A percentile compares a stretch with the other conserved stretches of the same genome.
These are phyloP conservation scores for Piprites chloris DNA, from an alignment of 2,113 vertebrate genomes.

Conservation along the genomic window DNA sequence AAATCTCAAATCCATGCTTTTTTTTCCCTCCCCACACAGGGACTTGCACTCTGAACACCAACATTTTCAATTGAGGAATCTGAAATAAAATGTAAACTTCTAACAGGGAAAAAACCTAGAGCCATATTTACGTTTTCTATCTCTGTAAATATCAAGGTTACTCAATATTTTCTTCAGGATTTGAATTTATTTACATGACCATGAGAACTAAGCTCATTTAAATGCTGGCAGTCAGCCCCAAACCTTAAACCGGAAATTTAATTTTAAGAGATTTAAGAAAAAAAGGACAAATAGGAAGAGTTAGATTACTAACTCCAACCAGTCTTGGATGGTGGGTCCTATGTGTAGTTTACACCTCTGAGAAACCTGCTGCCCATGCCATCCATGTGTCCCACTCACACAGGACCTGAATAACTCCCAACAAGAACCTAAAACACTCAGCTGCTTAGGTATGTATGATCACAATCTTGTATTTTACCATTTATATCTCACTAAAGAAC, in stretches of 20 bases:
- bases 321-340: not conserved
- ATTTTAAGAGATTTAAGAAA: not conserved
- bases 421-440: not conserved
- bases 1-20: not conserved
- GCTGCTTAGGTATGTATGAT: not conserved
- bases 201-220: not conserved
- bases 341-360: not conserved
- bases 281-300: not conserved
- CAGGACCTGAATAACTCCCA: fast-evolving
- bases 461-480: not conserved
- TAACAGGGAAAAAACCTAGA: not conserved
- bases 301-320: not conserved
- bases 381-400: not conserved
- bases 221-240: not conserved
- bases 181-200: not conserved
- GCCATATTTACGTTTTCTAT: not conserved
- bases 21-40: no score
- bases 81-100: not conserved
- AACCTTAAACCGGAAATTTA: not conserved
- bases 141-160: not conserved
- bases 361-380: not conserved
- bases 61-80: not conserved
- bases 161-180: not conserved
- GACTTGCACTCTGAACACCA: not conserved
- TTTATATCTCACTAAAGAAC: not conserved